A percentile compares a stretch with the other conserved stretches of the same genome.
phyloP scores from a whole-genome alignment of 1,140 invertebrate species.

The Anoplophora glabripennis region DNA sequence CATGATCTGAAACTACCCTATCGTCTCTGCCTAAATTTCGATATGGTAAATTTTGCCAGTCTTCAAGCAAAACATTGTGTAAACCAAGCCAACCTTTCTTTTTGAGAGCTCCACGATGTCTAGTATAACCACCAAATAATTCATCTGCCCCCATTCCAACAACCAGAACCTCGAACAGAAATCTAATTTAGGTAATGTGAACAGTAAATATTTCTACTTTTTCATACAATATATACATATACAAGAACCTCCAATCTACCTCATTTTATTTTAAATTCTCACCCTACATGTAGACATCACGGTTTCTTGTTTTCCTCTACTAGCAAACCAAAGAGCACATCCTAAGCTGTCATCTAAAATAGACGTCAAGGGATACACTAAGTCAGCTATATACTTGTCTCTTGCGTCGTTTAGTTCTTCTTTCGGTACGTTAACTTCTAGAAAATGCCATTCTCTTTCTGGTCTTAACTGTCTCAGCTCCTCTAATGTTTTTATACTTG shows the following conservation, averaged over 20 bases:
- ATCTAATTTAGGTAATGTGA: neutral
- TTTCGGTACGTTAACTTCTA: slow-evolving; percentile 70
- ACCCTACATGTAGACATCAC: slow-evolving; percentile 68
- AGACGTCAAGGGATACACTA: slow-evolving; percentile 80
- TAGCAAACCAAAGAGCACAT: slow-evolving; percentile 95
- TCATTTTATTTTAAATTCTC: slow-evolving; percentile 38
- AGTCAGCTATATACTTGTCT: slow-evolving; percentile 61
- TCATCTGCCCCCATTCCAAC: slow-evolving; percentile 96
- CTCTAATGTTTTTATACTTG: slow-evolving; percentile 68
- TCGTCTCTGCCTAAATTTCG: slow-evolving; percentile 95
- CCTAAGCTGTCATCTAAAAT: slow-evolving; percentile 95
- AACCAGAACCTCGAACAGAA: slow-evolving; percentile 67
- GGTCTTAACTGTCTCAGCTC: slow-evolving; percentile 73
- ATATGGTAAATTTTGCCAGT: slow-evolving; percentile 82
- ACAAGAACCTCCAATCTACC: neutral
- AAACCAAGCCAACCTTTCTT: slow-evolving; percentile 66
- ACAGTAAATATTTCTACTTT: neutral
- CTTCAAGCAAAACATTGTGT: slow-evolving; percentile 66
- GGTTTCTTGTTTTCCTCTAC: slow-evolving; percentile 58
- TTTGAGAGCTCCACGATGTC: slow-evolving; percentile 75
- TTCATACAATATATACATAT: neutral
- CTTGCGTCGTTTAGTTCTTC: slow-evolving; percentile 62
- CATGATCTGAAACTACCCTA: slow-evolving; percentile 76
- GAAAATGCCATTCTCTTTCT: slow-evolving; percentile 58
- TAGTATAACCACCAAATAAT: slow-evolving; percentile 89